Conservation (phyloP, 2,797 vertebrate species). For the Emys orbicularis region DNA sequence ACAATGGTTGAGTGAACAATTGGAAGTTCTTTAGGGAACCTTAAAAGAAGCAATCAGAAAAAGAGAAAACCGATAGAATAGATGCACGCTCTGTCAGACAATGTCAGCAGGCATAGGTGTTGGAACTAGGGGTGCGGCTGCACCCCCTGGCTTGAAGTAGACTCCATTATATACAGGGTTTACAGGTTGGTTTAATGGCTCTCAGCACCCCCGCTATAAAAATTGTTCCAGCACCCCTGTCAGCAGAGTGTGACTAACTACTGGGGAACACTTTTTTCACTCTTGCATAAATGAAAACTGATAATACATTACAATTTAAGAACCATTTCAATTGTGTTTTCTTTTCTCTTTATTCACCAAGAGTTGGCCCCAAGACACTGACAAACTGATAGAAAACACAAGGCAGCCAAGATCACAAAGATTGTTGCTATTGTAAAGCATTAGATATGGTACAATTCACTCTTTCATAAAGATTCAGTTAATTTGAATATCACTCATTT, state of each 20-base stretch:
- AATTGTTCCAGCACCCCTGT: no score
- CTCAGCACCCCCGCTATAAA: no score
- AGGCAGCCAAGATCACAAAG: rapidly evolving
- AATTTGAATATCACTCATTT: rapidly evolving
- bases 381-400: background rate
- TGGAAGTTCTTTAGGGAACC: background rate
- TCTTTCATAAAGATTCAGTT: rapidly evolving
- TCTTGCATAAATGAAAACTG: background rate
- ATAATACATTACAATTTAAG: background rate
- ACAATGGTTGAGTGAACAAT: background rate
- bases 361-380: background rate
- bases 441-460: rapidly evolving
- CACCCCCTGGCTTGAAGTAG: no score
- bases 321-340: background rate
- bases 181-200: no score
- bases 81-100: background rate
- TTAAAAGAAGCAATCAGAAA: rapidly evolving
- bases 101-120: background rate
- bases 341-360: slow-evolving; percentile 43
- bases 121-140: no score
- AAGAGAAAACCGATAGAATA: background rate
- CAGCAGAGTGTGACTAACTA: background rate
- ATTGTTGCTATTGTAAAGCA: rapidly evolving
- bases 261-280: background rate
- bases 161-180: no score